Conservation (phyloP, 2,113 vertebrate species). For the Forbesichthys papilliferus region DNA sequence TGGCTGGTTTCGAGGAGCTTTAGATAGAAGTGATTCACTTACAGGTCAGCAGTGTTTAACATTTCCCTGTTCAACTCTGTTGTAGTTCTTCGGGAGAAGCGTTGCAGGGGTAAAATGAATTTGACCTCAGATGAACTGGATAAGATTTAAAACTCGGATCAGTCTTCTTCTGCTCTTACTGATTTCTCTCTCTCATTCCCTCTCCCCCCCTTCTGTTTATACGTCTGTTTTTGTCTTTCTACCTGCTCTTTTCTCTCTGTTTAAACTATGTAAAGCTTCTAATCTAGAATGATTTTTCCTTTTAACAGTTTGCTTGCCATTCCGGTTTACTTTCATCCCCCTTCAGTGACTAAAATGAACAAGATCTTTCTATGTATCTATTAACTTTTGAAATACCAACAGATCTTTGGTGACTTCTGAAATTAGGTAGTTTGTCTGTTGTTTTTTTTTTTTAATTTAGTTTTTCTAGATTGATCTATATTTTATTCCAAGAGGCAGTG, state of each 20-base stretch:
- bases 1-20: background rate
- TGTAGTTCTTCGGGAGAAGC: constrained; percentile 13
- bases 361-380: constrained; percentile 59
- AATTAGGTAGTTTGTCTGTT: constrained; percentile 63
- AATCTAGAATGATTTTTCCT: constrained; percentile 10
- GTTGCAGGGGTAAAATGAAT: background rate
- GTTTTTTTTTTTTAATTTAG: background rate
- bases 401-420: background rate
- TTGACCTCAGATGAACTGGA: constrained; percentile 14
- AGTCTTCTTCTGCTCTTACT: background rate
- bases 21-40: background rate
- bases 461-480: background rate
- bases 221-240: background rate
- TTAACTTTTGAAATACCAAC: constrained; percentile 6
- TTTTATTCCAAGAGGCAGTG: background rate
- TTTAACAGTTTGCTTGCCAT: constrained; percentile 41
- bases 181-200: background rate
- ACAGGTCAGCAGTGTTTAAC: background rate
- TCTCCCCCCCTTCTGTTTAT: background rate
- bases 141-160: constrained; percentile 9
- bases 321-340: constrained; percentile 24
- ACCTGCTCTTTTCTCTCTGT: constrained; percentile 8
- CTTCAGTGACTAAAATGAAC: constrained; percentile 48
- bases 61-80: constrained; percentile 1
- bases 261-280: constrained; percentile 9